Base-by-base conservation (phyloP, 2,888 invertebrate species). In the Cheilosia vernalis region DNA sequence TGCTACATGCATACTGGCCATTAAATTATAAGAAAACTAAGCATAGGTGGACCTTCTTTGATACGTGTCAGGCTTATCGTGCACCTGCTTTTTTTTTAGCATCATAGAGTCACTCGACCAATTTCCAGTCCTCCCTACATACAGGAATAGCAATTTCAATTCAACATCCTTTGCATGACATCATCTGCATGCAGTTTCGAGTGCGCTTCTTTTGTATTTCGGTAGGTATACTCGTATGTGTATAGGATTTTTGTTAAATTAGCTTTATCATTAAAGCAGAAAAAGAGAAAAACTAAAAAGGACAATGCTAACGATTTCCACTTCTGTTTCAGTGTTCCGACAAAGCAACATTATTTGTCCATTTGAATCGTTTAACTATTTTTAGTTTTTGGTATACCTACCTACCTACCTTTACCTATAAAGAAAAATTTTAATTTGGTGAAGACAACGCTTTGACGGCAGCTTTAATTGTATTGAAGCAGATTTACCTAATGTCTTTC, bases 11-110 rank as follows among this genome's bases (percentile, higher is more conserved):
- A 55, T 79, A 44, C 79, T 84, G 63, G 63, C 19, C 73, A 44
- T 74, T 53, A 79, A 79, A 69, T 79, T 84, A 64, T 79, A 84
- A 63, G 73, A 79, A 84, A 79, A 79, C 79, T 73, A 84, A 79
- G 73, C 66, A 74, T 80, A 84, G 80, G 69, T 84, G 73, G 74
- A 64, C 74, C 64, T 64, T 63, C 69, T 74, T 80, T 51, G 60
- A 64, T 84, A 74, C 80, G 84, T 84, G 80, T 80, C 74, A 55
- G 61, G 49, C 58, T 79, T 73, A 73, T 61, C 69, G 44, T 74
- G 44, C 55, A 47, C 30, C 56, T 80, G 42, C 74, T 80, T 33
- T 40, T 21, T 0, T 21, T 21, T 30, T 2, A 56, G 30, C 44
- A 51, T 17, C 44, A 24, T 13, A 67, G 67, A 69, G 40, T 69